Percentiles rank a stretch among this genome's conserved stretches.
Conservation (phyloP, 2,113 vertebrate genomes). For the Catharus minimus region DNA sequence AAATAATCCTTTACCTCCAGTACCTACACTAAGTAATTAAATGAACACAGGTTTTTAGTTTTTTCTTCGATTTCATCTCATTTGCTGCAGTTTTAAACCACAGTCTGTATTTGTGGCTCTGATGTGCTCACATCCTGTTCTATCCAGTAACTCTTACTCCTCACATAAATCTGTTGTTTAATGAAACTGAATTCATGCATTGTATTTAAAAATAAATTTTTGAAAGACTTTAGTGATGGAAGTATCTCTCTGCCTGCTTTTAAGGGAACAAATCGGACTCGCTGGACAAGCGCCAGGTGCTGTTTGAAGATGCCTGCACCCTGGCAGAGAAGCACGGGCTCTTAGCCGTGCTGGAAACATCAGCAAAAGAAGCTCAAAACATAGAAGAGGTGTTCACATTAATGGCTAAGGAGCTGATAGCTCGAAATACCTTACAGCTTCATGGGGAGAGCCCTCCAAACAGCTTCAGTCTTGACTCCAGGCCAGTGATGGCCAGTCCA, state of each 20-base stretch:
- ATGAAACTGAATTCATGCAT: background rate
- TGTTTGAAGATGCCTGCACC: constrained; percentile 86
- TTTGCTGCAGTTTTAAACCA: background rate
- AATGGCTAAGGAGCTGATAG: constrained; percentile 80
- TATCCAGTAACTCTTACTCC: background rate
- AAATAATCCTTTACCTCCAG: background rate
- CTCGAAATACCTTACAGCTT: constrained; percentile 75
- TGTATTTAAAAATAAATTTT: background rate
- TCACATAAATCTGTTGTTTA: background rate
- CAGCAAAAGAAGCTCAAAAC: constrained; percentile 85
- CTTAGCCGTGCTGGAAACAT: constrained; percentile 91
- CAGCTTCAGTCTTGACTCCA: constrained; percentile 75
- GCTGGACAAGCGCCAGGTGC: constrained; percentile 81
- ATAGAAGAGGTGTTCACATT: constrained; percentile 82
- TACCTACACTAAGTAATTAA: background rate
- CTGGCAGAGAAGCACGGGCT: constrained; percentile 85
- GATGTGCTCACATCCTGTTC: background rate
- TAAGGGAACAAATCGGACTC: constrained; percentile 93
- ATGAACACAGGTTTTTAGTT: background rate
- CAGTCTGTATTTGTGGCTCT: background rate
- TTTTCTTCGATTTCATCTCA: background rate
- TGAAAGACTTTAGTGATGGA: background rate
- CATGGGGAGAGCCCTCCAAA: constrained; percentile 48
- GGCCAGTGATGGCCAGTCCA: constrained; percentile 62
- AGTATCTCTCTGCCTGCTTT: background rate